phyloP scores from a whole-genome alignment of 2,888 invertebrate genomes.

The Tethea ocularis region DNA sequence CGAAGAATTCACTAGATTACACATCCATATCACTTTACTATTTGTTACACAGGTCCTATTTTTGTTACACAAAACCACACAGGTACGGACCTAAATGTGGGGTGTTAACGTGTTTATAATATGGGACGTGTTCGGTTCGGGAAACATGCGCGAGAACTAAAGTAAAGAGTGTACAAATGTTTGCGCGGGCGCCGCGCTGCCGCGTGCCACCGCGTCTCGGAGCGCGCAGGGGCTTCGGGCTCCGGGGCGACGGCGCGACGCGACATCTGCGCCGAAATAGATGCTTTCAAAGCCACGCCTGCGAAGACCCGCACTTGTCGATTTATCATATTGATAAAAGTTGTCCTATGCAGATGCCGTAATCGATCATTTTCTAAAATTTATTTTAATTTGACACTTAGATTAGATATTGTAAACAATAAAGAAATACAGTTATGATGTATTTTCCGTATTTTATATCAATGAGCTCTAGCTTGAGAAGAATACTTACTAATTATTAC shows the following conservation, averaged over 20 bases:
- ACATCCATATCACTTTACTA: conserved; percentile 8
- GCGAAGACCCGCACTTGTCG: conserved; percentile 34
- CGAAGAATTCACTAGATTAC: conserved; percentile 4
- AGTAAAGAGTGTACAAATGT: conserved; percentile 55
- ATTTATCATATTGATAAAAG: conserved; percentile 37
- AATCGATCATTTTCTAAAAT: not conserved
- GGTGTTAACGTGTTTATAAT: conserved; percentile 5
- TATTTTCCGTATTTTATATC: too few relatives aligned
- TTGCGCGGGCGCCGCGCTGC: conserved; percentile 51
- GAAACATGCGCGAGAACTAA: conserved; percentile 70
- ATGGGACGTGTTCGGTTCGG: conserved; percentile 56
- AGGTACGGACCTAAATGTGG: not conserved
- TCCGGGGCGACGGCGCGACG: conserved; percentile 20
- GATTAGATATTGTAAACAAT: too few relatives aligned
- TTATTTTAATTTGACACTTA: too few relatives aligned
- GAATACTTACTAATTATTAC: too few relatives aligned
- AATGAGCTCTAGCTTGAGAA: too few relatives aligned
- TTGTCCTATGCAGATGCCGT: conserved; percentile 22
- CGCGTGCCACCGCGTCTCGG: conserved; percentile 54
- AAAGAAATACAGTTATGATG: too few relatives aligned
- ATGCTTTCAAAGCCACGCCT: conserved; percentile 49
- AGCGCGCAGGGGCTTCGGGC: conserved; percentile 34
- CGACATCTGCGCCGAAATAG: conserved; percentile 75
- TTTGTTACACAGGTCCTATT: not conserved
- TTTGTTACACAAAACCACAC: conserved; percentile 5